phyloP scores from a whole-genome alignment of 2,113 vertebrate genomes.

The Grantiella picta region DNA sequence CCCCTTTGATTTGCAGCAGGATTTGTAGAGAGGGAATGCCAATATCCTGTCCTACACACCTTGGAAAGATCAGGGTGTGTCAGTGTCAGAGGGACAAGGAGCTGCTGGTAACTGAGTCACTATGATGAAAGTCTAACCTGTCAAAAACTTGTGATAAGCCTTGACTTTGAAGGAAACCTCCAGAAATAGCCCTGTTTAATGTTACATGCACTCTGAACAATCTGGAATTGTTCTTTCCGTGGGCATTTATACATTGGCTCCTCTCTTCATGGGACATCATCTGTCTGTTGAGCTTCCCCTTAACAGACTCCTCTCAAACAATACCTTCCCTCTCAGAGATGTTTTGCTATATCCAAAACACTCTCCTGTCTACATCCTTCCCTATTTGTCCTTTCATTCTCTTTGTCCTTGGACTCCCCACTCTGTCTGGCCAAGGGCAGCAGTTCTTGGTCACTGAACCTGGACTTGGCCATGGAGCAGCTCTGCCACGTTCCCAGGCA shows the following conservation, averaged over 20 bases:
- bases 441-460: not conserved
- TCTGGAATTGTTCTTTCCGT: not conserved
- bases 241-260: constrained; percentile 11
- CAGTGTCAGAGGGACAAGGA: not conserved
- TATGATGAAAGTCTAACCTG: not conserved
- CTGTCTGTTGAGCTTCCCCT: not conserved
- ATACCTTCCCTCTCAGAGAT: not conserved
- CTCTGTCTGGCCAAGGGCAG: not conserved
- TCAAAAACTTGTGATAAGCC: not conserved
- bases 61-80: not conserved
- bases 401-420: not conserved
- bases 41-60: not conserved
- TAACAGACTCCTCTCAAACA: not conserved
- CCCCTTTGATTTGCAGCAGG: not conserved
- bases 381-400: not conserved
- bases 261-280: not conserved
- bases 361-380: not conserved
- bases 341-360: not conserved
- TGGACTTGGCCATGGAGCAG: not conserved
- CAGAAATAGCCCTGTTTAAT: not conserved
- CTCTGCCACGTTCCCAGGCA: accelerated
- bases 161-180: constrained; percentile 8
- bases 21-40: not conserved
- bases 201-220: not conserved
- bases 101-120: not conserved